Evolutionary conservation across 2,113 vertebrate genomes (phyloP).

Genomic region (Marcusenius ussheri): DNA sequence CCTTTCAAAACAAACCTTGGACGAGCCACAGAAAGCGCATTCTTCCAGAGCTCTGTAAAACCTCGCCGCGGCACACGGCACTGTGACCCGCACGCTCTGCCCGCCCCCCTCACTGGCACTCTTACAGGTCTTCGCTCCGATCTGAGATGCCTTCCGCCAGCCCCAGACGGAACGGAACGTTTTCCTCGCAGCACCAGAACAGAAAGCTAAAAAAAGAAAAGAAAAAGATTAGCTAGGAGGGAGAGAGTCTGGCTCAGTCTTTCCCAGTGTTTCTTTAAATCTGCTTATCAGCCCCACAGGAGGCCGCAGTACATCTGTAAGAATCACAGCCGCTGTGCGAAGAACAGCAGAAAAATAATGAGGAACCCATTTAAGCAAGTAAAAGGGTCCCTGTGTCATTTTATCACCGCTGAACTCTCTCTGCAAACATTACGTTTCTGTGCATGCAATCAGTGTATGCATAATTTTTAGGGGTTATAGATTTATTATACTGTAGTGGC

Average conservation of each 20-base stretch:
- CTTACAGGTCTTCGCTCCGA: neutral
- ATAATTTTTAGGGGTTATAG: neutral
- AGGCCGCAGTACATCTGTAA: neutral
- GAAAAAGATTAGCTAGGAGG: neutral
- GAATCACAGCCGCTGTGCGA: neutral
- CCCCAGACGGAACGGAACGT: neutral
- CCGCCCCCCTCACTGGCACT: neutral
- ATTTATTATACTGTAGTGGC: neutral
- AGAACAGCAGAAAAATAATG: neutral
- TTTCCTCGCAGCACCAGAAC: neutral
- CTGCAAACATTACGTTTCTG: neutral
- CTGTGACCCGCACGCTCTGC: constrained; percentile 20
- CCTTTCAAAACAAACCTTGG: constrained; percentile 64
- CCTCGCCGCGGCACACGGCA: constrained; percentile 11
- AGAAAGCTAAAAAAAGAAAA: neutral
- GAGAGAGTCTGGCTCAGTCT: neutral
- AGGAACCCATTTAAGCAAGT: neutral
- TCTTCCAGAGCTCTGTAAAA: constrained; percentile 34
- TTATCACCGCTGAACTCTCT: neutral
- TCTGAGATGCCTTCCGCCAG: neutral
- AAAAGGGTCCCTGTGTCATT: neutral
- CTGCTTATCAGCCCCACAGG: neutral
- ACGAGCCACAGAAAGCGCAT: constrained; percentile 52
- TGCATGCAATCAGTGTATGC: neutral
- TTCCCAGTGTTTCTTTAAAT: neutral